phyloP scores from a whole-genome alignment of 2,113 vertebrate genomes.

The Corythoichthys intestinalis region DNA sequence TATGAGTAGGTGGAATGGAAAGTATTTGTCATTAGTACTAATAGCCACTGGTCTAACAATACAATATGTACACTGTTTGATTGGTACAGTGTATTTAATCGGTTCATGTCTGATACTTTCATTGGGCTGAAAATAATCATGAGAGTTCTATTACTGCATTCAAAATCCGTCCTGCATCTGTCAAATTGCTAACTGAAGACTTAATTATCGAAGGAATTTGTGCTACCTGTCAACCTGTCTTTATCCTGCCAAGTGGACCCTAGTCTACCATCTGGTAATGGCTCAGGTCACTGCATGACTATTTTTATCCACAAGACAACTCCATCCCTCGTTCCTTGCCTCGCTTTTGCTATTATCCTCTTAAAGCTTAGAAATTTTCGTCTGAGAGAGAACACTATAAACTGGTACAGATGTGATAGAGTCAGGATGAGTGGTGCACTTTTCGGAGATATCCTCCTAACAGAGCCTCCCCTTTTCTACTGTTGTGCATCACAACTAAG shows the following conservation, averaged over 20 bases:
- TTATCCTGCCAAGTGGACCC: slow-evolving; percentile 3
- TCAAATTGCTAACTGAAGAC: no score
- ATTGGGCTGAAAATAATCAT: no score
- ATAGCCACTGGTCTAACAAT: no score
- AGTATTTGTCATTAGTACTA: no score
- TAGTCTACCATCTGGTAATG: slow-evolving; percentile 12
- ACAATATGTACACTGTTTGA: no score
- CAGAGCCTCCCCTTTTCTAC: slow-evolving; percentile 34
- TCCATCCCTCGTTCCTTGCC: neutral
- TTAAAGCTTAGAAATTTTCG: slow-evolving; percentile 25
- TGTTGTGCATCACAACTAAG: slow-evolving; percentile 36
- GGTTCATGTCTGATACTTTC: no score
- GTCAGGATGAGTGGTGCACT: neutral
- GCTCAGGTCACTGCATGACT: slow-evolving; percentile 21
- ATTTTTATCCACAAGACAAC: slow-evolving; percentile 38
- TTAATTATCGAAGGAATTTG: neutral
- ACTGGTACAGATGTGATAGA: neutral
- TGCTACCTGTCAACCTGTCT: slow-evolving; percentile 7
- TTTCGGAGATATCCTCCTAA: slow-evolving; percentile 46
- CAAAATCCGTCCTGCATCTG: neutral
- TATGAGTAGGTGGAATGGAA: no score
- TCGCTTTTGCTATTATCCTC: slow-evolving; percentile 30
- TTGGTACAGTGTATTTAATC: no score
- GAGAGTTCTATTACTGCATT: no score
- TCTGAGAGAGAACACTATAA: slow-evolving; percentile 5